A percentile compares a stretch with the other conserved stretches of the same genome.
Conservation (phyloP, 2,113 vertebrate species). For the Dunckerocampus dactyliophorus region DNA sequence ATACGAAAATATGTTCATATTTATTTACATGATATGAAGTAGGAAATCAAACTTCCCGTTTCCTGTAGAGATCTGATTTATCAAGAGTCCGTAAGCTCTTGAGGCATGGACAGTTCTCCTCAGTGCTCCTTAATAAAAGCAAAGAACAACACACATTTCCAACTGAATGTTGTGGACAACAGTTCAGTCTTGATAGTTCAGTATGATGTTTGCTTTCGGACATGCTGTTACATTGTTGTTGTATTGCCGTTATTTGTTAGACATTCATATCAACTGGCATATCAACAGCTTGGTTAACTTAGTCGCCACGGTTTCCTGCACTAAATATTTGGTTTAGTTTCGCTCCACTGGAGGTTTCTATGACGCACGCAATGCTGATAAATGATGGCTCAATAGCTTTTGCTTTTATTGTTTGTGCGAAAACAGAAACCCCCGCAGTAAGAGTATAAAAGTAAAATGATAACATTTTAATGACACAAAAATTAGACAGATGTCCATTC, state of each 20-base stretch:
- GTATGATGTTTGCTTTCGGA: neutral
- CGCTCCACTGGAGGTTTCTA: neutral
- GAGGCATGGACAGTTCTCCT: no score
- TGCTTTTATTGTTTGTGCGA: neutral
- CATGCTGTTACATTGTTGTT: neutral
- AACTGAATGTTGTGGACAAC: neutral
- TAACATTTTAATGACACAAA: no score
- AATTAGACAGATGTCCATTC: no score
- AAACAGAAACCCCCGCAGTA: no score
- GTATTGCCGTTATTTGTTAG: neutral
- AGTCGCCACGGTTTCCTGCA: neutral
- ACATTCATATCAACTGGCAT: neutral
- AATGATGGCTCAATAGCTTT: neutral
- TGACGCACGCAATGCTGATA: neutral
- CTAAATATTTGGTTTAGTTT: neutral
- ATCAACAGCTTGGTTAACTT: neutral
- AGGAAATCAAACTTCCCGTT: no score
- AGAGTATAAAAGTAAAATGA: no score
- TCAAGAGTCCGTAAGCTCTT: no score
- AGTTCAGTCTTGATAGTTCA: neutral
- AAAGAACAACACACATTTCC: neutral
- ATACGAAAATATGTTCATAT: no score
- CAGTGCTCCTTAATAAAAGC: neutral
- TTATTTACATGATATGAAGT: no score
- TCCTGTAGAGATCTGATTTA: no score